Evolutionary conservation across 2,888 invertebrate species (phyloP), one percentile per base, ranked within the genome.

Genomic region (Macaria liturata): DNA sequence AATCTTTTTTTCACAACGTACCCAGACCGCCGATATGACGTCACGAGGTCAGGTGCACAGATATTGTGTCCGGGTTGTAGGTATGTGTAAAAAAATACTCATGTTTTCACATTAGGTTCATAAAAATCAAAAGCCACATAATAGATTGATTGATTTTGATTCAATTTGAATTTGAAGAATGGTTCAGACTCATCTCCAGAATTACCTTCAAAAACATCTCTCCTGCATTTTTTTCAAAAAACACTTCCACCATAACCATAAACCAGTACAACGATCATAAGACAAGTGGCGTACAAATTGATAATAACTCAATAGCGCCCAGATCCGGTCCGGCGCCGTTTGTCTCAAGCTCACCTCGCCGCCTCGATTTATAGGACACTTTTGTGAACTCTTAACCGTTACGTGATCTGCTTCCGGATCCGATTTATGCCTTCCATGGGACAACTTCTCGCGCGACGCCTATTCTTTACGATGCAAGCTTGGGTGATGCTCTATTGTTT

Each of bases 361-460:
- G 88, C 87, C 85, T 88, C 89, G 88, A 91, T 91, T 91, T 91
- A 91, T 89, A 81, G 90, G 88, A 86, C 90, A 91, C 88, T 91
- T 91, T 91, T 91, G 91, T 88, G 91, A 91, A 90, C 91, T 91
- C 89, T 88, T 88, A 90, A 89, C 89, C 88, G 88, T 91, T 91
- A 91, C 91, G 91, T 91, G 91, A 91, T 90, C 90, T 86, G 90
- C 86, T 91, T 91, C 90, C 88, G 90, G 89, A 89, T 83, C 88
- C 87, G 89, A 91, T 91, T 91, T 91, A 91, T 91, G 83, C 80
- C 82, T 83, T 90, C 88, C 84, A 84, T 84, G 89, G 89, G 88
- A 86, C 84, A 88, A 90, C 79, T 91, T 90, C 73, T 75, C 68
- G 77, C 74, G 76, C 73, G 76, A 72, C 79, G 84, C 83, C 87